Base-by-base conservation (phyloP, 2,113 vertebrate genomes). In the Urocynchramus pylzowi region DNA sequence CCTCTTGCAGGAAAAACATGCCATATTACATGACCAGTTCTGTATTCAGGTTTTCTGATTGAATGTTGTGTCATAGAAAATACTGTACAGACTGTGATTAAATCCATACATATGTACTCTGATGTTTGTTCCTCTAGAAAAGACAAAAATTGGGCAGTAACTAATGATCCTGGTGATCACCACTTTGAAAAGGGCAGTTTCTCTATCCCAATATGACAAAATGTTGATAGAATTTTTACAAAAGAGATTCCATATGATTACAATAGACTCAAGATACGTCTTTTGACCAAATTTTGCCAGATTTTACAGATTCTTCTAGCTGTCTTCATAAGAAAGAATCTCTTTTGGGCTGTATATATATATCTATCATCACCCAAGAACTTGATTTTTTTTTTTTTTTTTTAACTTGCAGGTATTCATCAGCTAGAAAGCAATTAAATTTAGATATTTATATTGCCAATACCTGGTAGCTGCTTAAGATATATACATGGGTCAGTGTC, bases 71-170 rank as follows among this genome's bases (percentile, higher is more conserved):
- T 31, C 33, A 45, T 26, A 45, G 33, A 74, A 95, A 69, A 91
- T 14, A n/a, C 6, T 60, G 56, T 44, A 74, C 56, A 83, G 35
- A 54, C 49, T 84, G 53, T 65, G 84, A 95, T 64, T 82, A 91
- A 93, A 69, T 80, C 65, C 30, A 50, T 54, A 71, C 12, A 37
- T 26, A 49, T n/a, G 33, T 79, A 79, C 12, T 84, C 44, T 88
- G 45, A 41, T 56, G 75, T 70, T 71, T 77, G 10, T 63, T 91
- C 45, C 24, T 37, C 30, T 42, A 39, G 41, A 69, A 89, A 54
- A 90, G 26, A 49, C 26, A 61, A 22, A 76, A 39, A 16, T 82
- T 84, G 83, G 82, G 21, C 21, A 73, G 27, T 56, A 79, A 47
- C 47, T 85, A 71, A 86, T 49, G 24, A 84, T 83, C 42, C 13